A percentile compares a stretch with the other conserved stretches of the same genome.
Conservation (phyloP, 2,888 invertebrate genomes). For the Lithophane semibrunnea region DNA sequence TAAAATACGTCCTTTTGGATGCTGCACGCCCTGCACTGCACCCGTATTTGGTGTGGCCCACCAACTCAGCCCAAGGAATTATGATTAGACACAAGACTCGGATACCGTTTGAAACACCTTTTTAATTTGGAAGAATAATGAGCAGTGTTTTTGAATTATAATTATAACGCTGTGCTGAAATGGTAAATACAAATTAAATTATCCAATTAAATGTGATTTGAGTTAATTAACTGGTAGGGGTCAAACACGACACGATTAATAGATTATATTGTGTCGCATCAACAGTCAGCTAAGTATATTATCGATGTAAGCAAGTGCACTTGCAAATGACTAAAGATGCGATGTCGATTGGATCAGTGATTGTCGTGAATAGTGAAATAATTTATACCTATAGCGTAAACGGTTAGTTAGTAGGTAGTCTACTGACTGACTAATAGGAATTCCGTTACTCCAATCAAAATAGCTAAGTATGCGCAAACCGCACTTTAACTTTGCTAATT, state of each 20-base stretch:
- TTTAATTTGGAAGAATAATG: neutral
- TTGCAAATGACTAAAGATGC: slow-evolving; percentile 8
- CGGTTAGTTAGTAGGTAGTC: neutral
- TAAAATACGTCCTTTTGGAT: neutral
- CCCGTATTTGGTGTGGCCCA: neutral
- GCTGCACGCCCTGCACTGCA: neutral
- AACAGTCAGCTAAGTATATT: neutral
- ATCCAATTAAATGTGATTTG: neutral
- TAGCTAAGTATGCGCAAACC: neutral
- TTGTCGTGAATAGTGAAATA: slow-evolving; percentile 10
- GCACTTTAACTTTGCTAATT: neutral
- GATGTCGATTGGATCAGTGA: neutral
- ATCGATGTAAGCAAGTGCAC: neutral
- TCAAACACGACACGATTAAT: neutral
- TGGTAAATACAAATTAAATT: neutral
- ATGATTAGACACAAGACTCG: neutral
- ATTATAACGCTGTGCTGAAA: neutral
- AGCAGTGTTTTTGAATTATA: neutral
- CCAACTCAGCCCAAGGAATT: neutral
- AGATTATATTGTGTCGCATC: neutral
- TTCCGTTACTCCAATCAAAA: neutral
- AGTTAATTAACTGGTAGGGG: neutral
- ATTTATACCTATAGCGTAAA: neutral
- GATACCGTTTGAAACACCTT: no score
- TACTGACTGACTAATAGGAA: slow-evolving; percentile 13